Conservation (phyloP, 37 sponge, comb jelly and placozoan species). For the Cliona cf. orientalis region DNA sequence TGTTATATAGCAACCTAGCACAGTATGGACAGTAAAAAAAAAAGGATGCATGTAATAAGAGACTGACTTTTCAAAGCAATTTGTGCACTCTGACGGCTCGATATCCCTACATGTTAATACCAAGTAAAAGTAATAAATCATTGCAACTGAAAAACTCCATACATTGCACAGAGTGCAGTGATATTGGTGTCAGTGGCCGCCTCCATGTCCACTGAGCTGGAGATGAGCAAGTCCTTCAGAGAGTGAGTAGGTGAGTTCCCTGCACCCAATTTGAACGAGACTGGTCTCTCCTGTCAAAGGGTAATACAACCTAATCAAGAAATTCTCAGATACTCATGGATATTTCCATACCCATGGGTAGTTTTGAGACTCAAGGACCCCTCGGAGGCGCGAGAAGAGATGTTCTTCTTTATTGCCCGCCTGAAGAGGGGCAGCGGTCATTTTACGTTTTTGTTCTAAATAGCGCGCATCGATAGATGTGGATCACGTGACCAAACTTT, state of each 20-base stretch:
- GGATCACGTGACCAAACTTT: too few relatives aligned
- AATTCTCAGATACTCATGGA: not conserved
- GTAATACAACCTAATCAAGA: not conserved
- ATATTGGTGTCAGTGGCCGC: slow-evolving; percentile 43
- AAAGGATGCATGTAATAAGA: not conserved
- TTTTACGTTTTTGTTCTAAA: too few relatives aligned
- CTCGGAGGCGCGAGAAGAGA: not conserved
- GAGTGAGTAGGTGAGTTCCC: slow-evolving; percentile 32
- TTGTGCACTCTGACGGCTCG: slow-evolving; percentile 9
- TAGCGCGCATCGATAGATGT: too few relatives aligned
- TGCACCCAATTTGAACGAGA: not conserved
- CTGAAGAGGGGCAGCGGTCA: not conserved
- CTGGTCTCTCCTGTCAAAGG: slow-evolving; percentile 1
- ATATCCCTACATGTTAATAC: not conserved
- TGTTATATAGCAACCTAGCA: not conserved
- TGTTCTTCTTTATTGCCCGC: slow-evolving; percentile 13
- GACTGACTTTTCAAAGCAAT: slow-evolving; percentile 44
- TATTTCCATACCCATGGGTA: slow-evolving; percentile 23
- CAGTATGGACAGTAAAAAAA: not conserved
- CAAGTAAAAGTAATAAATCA: not conserved
- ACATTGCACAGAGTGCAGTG: slow-evolving; percentile 58
- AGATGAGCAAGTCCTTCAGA: slow-evolving; percentile 56
- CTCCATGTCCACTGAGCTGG: slow-evolving; percentile 61
- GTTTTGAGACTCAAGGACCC: slow-evolving; percentile 13
- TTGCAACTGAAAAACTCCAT: slow-evolving; percentile 5